Conservation (phyloP, 1,140 invertebrate species). For the Aphis craccivora region DNA sequence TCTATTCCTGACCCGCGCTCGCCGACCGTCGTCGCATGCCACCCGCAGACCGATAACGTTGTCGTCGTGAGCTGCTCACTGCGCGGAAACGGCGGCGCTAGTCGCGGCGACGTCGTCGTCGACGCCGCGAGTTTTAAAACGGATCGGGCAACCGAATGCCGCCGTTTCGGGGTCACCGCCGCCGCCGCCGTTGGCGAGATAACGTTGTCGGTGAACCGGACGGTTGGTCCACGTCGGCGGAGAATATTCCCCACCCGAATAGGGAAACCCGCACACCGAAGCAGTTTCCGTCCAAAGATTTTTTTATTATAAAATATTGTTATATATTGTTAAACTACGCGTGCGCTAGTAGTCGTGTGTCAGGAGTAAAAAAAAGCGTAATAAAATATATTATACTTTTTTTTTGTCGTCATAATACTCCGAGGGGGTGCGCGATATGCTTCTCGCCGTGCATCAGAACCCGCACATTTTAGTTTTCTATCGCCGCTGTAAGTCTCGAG, state of each 20-base stretch:
- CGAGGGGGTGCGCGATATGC: background rate
- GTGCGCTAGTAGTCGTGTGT: background rate
- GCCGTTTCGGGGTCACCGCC: conserved; percentile 17
- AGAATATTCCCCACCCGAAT: background rate
- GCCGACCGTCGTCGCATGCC: background rate
- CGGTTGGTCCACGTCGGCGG: background rate
- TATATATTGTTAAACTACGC: background rate
- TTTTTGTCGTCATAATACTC: background rate
- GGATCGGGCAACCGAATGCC: background rate
- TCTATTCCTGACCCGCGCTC: background rate
- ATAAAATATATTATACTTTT: background rate
- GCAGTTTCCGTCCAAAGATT: background rate
- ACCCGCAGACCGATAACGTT: background rate
- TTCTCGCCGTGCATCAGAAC: background rate
- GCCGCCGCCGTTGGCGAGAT: background rate
- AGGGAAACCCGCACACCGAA: background rate
- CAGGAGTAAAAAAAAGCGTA: background rate
- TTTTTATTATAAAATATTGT: background rate
- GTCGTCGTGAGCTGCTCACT: background rate
- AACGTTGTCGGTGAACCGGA: background rate
- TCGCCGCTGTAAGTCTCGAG: background rate
- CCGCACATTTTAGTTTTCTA: background rate
- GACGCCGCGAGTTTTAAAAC: background rate
- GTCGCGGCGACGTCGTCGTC: background rate
- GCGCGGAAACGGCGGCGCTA: background rate